A percentile compares a stretch with the other conserved stretches of the same genome.
phyloP scores from a whole-genome alignment of 1,140 invertebrate species.

The Caenorhabditis brenneri region DNA sequence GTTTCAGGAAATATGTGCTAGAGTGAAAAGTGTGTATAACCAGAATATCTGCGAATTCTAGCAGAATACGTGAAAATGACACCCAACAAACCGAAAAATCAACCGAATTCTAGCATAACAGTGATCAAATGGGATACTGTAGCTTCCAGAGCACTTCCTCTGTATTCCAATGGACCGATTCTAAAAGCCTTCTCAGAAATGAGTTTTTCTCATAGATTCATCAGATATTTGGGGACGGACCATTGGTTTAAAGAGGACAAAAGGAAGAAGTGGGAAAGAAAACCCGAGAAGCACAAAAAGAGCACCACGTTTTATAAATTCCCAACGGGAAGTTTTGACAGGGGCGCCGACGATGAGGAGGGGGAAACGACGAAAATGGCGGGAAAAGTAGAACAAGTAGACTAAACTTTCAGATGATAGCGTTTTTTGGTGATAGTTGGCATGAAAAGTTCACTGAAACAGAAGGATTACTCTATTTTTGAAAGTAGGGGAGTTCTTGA shows the following conservation, averaged over 20 bases:
- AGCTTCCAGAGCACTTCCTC: too few relatives aligned
- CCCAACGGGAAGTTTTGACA: constrained; percentile 41
- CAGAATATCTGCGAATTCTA: too few relatives aligned
- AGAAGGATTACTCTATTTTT: neutral
- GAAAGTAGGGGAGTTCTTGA: neutral
- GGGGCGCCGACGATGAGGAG: constrained; percentile 34
- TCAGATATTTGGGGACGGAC: neutral
- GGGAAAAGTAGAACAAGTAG: neutral
- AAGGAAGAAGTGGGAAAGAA: constrained; percentile 6
- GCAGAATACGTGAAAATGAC: too few relatives aligned
- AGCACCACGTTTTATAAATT: constrained; percentile 41
- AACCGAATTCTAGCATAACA: too few relatives aligned
- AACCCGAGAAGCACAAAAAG: constrained; percentile 33
- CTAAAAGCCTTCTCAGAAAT: too few relatives aligned
- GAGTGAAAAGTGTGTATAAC: too few relatives aligned
- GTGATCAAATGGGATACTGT: too few relatives aligned
- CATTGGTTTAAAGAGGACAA: constrained; percentile 26
- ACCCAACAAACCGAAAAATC: too few relatives aligned
- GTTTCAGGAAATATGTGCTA: too few relatives aligned
- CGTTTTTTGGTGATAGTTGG: neutral
- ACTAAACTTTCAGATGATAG: neutral
- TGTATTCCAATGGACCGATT: too few relatives aligned
- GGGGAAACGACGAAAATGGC: neutral
- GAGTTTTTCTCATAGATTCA: neutral
- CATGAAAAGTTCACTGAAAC: neutral